Evolutionary conservation across 2,888 invertebrate species (phyloP), one percentile per base, ranked within the genome.

Genomic region (Drosophila acutilabella): DNA sequence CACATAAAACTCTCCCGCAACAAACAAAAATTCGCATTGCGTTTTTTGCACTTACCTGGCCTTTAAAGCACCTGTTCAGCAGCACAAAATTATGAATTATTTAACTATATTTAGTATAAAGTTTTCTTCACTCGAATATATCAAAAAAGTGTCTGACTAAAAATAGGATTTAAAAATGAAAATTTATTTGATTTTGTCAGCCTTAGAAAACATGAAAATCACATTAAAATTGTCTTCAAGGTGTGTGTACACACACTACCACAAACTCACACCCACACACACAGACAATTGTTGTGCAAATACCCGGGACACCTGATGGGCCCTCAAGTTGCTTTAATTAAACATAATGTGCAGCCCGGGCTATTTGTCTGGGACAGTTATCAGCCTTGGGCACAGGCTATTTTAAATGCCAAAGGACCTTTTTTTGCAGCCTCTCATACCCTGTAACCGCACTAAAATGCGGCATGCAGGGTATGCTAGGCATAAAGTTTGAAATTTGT

Each of bases 171-270:
- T 30, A 30, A 30, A 50, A 62, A 67, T 72, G 41, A 40, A 68
- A 88, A 82, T 70, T 80, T 76, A 76, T 80, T 78, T 71, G 50
- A 20, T 54, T 64, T 59, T 67, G 57, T 30, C 18, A 14, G 54
- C 54, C 16, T 59, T 58, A 26, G 18, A 13, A 54, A 54, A 84
- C 88, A 84, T 62, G 85, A 84, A 78, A 80, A 68, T 81, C 74
- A 67, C 84, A 84, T 84, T 88, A 81, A 78, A 84, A 88, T 84
- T 78, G 82, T 73, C 75, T 73, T 81, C 79, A 77, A 61, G 50
- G 69, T 61, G 52, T 45, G 45, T 40, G 42, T 54, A 65, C 61
- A 58, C 47, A 60, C 57, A 59, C 33, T 47, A 23, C 42, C 20
- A 20, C 7, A 44, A 26, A 61, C 42, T 38, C 18, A 50, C 36